A percentile compares a stretch with the other conserved stretches of the same genome.
These are phyloP conservation scores for Oscheius myriophilus DNA, from an alignment of 2,888 invertebrate genomes.

Conservation along the genomic window DNA sequence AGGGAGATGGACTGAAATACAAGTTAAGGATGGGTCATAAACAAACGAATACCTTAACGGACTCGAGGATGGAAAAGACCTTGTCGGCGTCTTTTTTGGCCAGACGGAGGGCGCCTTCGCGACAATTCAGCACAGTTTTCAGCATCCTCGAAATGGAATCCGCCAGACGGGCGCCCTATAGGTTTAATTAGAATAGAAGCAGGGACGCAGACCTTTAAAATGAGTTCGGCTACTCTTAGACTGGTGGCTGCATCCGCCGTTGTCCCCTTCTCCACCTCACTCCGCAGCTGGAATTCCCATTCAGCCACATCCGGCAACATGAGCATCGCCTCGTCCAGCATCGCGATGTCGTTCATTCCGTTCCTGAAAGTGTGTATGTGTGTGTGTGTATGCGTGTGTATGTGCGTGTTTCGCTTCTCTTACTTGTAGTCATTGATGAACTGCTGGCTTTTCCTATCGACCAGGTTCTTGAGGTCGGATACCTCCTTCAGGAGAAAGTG, in stretches of 20 bases:
- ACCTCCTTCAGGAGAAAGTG: conserved; percentile 77
- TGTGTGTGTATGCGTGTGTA: no score
- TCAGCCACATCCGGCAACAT: conserved; percentile 24
- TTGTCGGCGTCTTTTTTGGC: conserved; percentile 40
- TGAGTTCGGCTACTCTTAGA: conserved; percentile 32
- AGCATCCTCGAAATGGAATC: conserved; percentile 78
- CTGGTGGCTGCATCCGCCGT: conserved; percentile 33
- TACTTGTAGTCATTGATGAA: conserved; percentile 5
- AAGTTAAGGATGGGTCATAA: not conserved
- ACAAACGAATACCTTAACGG: conserved; percentile 27
- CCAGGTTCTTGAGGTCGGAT: conserved; percentile 32
- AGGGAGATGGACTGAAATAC: conserved; percentile 15
- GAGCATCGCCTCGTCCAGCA: conserved; percentile 33
- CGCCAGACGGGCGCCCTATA: conserved; percentile 80
- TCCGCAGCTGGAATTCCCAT: conserved; percentile 27
- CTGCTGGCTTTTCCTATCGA: conserved; percentile 38
- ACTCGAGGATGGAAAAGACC: conserved; percentile 51
- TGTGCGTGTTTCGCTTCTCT: no score
- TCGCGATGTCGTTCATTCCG: conserved; percentile 21
- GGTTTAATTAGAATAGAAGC: no score
- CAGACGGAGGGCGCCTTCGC: conserved; percentile 72
- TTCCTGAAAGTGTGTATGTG: not conserved
- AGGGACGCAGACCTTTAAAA: conserved; percentile 36
- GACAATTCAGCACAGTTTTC: conserved; percentile 78
- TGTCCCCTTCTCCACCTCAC: conserved; percentile 17